These are phyloP conservation scores for Ephialtes manifestator DNA, from an alignment of 2,888 invertebrate genomes.

Conservation along the genomic window DNA sequence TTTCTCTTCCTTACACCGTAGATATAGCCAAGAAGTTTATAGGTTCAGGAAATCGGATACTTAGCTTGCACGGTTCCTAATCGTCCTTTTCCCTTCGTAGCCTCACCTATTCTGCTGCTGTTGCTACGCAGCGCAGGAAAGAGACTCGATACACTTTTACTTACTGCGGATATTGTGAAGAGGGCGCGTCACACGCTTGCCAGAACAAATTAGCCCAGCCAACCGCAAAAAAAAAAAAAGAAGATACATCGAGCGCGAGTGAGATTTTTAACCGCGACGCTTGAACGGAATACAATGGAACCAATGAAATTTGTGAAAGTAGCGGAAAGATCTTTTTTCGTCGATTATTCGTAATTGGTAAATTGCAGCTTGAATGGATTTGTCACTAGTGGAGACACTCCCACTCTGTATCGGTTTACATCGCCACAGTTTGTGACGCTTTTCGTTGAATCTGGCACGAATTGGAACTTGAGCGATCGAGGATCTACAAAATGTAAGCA, in stretches of 20 bases:
- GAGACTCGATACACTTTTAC: neutral
- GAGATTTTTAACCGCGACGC: slow-evolving; percentile 27
- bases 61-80: slow-evolving; percentile 13
- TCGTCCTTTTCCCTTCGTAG: neutral
- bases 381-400: slow-evolving; percentile 27
- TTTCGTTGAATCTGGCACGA: neutral
- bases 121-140: no score
- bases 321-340: slow-evolving; percentile 18
- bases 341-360: slow-evolving; percentile 31
- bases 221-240: slow-evolving; percentile 6
- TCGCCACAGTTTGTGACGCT: neutral
- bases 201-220: slow-evolving; percentile 21
- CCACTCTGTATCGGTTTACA: neutral
- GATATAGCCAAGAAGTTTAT: slow-evolving; percentile 17
- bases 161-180: slow-evolving; percentile 20
- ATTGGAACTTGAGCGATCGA: neutral
- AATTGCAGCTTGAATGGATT: slow-evolving; percentile 19
- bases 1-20: neutral
- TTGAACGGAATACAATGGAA: slow-evolving; percentile 21
- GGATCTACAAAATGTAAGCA: no score
- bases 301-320: neutral
- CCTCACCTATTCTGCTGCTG: neutral
- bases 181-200: slow-evolving; percentile 22
- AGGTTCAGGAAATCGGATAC: slow-evolving; percentile 41
- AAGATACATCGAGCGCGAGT: slow-evolving; percentile 26